Conservation (phyloP, 2,888 invertebrate genomes). For the Agrypnus murinus region DNA sequence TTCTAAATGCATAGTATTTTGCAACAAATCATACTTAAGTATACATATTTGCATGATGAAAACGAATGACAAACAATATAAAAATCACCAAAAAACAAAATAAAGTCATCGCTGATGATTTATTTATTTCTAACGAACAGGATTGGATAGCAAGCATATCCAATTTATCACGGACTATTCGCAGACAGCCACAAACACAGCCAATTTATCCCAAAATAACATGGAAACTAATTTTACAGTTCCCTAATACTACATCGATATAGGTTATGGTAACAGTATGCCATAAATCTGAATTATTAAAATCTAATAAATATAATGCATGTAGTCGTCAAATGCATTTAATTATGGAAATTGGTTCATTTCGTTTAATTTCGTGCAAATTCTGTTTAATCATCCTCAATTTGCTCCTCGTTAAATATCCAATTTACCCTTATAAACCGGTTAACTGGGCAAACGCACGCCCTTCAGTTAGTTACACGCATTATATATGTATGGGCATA, state of each 20-base stretch:
- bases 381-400: conserved; percentile 1
- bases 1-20: no score
- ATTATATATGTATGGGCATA: no score
- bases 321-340: background rate
- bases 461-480: no score
- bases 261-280: background rate
- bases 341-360: background rate
- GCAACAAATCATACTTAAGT: no score
- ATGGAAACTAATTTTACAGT: background rate
- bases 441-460: background rate
- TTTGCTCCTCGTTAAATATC: conserved; percentile 14
- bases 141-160: background rate
- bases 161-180: background rate
- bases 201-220: background rate
- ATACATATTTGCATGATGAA: no score
- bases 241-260: no score
- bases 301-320: background rate
- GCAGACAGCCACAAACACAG: background rate
- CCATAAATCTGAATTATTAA: background rate
- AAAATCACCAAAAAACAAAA: background rate
- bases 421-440: conserved; percentile 8
- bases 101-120: background rate
- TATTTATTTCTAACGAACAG: background rate
- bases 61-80: no score
- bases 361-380: background rate